phyloP scores from a whole-genome alignment of 2,888 invertebrate genomes.

The Parnassius smintheus region DNA sequence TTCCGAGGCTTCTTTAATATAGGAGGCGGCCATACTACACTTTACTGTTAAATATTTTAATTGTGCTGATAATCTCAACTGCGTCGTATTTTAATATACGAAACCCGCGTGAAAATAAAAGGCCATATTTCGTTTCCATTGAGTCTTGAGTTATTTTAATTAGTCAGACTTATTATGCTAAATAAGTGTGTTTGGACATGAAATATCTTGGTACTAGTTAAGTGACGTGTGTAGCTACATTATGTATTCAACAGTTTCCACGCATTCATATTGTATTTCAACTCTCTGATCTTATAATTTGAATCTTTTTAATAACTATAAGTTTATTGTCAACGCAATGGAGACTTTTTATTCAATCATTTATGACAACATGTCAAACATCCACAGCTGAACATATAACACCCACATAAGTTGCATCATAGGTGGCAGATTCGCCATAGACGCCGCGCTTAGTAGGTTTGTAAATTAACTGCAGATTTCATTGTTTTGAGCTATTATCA shows the following conservation, averaged over 20 bases:
- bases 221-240: constrained; percentile 58
- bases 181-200: constrained; percentile 57
- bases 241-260: constrained; percentile 23
- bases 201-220: constrained; percentile 59
- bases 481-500: too few species aligned
- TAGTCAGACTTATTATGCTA: constrained; percentile 60
- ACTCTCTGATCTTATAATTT: neutral
- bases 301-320: neutral
- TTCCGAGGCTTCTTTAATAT: too few species aligned
- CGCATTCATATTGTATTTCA: constrained; percentile 14
- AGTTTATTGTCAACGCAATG: neutral
- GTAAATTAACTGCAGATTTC: too few species aligned
- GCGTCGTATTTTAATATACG: constrained; percentile 26
- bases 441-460: too few species aligned
- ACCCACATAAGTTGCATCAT: too few species aligned
- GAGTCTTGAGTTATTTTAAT: constrained; percentile 49
- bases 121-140: constrained; percentile 41
- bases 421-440: too few species aligned
- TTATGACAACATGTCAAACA: too few species aligned
- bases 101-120: constrained; percentile 38
- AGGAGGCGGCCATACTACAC: too few species aligned
- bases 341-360: neutral
- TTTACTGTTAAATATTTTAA: neutral
- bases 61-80: neutral
- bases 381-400: too few species aligned